Conservation (phyloP, 2,113 vertebrate genomes). For the Glaucidium brasilianum region DNA sequence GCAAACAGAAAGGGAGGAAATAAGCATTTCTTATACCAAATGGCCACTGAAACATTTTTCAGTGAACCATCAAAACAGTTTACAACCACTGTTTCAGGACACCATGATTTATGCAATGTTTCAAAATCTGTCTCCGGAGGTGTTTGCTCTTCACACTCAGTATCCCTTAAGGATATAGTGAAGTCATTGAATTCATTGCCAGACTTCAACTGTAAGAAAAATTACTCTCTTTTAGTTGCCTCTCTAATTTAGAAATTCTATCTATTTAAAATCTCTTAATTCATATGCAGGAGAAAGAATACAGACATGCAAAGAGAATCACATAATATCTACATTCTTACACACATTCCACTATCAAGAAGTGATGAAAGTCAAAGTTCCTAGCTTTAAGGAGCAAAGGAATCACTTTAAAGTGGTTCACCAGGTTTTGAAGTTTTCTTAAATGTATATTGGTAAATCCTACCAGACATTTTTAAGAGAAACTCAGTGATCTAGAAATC, state of each 20-base stretch:
- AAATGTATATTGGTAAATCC: not conserved
- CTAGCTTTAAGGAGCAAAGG: not conserved
- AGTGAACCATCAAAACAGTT: slow-evolving; percentile 9
- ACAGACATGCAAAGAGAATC: not conserved
- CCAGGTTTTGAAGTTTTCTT: not conserved
- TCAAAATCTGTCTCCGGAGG: not conserved
- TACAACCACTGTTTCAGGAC: not conserved
- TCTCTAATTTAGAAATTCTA: not conserved
- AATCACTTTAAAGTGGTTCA: not conserved
- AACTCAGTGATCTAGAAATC: slow-evolving; percentile 32
- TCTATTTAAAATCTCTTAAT: not conserved
- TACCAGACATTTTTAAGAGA: slow-evolving; percentile 16
- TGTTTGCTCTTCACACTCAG: not conserved
- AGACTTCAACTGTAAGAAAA: not conserved
- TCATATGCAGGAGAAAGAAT: not conserved
- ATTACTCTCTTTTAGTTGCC: not conserved
- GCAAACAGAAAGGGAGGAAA: slow-evolving; percentile 20
- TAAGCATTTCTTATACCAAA: not conserved
- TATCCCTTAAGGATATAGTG: not conserved
- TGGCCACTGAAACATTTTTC: not conserved
- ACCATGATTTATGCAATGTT: not conserved
- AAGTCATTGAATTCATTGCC: not conserved
- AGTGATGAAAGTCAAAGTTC: not conserved
- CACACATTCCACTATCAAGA: not conserved
- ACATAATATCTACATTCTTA: not conserved